phyloP scores from a whole-genome alignment of 2,113 vertebrate species.

The Ciconia stormi region DNA sequence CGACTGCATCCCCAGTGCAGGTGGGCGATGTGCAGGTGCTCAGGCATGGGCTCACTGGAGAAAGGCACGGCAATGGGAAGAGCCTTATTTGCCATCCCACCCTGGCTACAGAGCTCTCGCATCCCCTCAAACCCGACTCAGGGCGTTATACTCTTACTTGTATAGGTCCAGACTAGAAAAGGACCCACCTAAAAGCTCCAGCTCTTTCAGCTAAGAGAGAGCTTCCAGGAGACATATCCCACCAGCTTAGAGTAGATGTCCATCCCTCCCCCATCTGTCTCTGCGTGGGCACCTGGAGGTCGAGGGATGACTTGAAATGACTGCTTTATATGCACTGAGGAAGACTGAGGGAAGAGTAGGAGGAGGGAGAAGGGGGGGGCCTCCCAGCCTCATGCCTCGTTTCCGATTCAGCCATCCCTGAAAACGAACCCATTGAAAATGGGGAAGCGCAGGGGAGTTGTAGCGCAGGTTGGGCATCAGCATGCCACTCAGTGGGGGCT shows the following conservation, averaged over 20 bases:
- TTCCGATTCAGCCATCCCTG: background rate
- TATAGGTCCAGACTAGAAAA: background rate
- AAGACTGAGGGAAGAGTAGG: background rate
- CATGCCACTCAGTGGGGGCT: background rate
- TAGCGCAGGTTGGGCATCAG: conserved; percentile 35
- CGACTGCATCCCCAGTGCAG: rapidly evolving
- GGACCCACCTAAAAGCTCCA: background rate
- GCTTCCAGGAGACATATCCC: background rate
- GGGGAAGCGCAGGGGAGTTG: conserved; percentile 3
- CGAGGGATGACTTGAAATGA: background rate
- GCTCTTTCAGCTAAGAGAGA: background rate
- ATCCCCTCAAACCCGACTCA: background rate
- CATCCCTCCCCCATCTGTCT: background rate
- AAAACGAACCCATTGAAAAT: background rate
- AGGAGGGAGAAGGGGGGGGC: background rate
- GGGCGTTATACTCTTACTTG: background rate
- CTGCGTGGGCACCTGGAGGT: background rate
- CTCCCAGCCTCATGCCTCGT: background rate
- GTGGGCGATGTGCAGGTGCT: background rate
- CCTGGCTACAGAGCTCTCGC: background rate
- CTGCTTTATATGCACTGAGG: background rate
- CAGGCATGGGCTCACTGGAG: background rate
- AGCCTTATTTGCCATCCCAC: background rate
- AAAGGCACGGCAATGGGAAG: background rate
- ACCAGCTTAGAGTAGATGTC: background rate